Conservation (phyloP, 1,140 invertebrate species). For the Lerema accius region DNA sequence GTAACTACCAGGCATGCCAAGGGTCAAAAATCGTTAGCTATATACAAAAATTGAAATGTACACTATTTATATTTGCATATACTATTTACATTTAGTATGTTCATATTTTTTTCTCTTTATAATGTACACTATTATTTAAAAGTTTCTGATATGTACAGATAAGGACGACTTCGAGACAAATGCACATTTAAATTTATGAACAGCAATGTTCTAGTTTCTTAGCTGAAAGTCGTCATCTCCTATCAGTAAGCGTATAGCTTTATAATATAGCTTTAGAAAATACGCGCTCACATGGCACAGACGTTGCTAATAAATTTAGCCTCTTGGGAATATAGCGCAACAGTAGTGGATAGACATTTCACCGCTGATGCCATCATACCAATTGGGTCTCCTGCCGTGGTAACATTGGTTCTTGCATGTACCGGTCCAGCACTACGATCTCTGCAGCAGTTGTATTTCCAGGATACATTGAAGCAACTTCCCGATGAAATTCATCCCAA, state of each 20-base stretch:
- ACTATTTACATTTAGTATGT: too few relatives aligned
- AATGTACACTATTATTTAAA: too few relatives aligned
- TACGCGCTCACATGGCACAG: conserved; percentile 48
- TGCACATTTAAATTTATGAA: too few relatives aligned
- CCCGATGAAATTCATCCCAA: too few relatives aligned
- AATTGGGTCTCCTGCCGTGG: conserved; percentile 28
- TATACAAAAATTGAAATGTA: too few relatives aligned
- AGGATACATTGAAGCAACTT: too few relatives aligned
- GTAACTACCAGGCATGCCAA: too few relatives aligned
- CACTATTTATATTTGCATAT: too few relatives aligned
- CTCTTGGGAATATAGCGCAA: conserved; percentile 40
- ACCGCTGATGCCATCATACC: conserved; percentile 35
- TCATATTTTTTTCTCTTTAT: too few relatives aligned
- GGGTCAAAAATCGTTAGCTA: too few relatives aligned
- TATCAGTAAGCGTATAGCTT: conserved; percentile 10
- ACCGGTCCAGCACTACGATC: conserved; percentile 41
- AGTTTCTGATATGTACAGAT: too few relatives aligned
- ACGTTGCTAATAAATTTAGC: conserved; percentile 43
- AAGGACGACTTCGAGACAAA: too few relatives aligned
- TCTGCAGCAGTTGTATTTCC: conserved; percentile 21
- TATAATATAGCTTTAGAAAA: conserved; percentile 51
- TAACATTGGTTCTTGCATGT: conserved; percentile 36
- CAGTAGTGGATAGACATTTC: conserved; percentile 37
- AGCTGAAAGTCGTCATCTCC: not conserved
- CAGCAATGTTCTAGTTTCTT: conserved; percentile 1